Conservation (phyloP, 2,113 vertebrate genomes). For the Chloropsis cyanopogon region DNA sequence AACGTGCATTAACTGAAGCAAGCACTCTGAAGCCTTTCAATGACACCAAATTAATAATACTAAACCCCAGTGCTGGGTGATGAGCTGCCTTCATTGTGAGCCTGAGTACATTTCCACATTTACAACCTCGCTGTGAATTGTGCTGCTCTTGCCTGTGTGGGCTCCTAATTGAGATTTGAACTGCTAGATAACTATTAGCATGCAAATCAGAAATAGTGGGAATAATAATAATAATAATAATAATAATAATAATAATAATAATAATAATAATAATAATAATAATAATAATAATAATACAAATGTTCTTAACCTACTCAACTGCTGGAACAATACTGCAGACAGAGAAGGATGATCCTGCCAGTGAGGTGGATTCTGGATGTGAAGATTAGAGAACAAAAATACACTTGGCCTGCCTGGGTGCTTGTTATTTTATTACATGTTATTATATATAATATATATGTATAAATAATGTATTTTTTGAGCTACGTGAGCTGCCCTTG, state of each 20-base stretch:
- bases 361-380: not conserved
- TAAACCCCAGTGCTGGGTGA: not conserved
- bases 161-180: constrained; percentile 18
- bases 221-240: constrained; percentile 22
- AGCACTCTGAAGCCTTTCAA: not conserved
- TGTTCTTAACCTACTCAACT: constrained; percentile 4
- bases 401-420: not conserved
- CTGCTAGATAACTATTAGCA: constrained; percentile 8
- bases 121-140: not conserved
- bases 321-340: not conserved
- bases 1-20: not conserved
- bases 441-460: not conserved
- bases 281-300: constrained; percentile 15
- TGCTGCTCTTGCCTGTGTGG: not conserved
- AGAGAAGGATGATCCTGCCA: not conserved
- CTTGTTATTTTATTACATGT: not conserved
- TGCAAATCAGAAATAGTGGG: constrained; percentile 22
- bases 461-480: not conserved
- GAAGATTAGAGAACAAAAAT: not conserved
- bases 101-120: not conserved
- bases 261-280: too few species aligned
- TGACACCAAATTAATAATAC: not conserved
- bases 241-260: too few species aligned
- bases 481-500: not conserved
- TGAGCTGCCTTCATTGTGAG: constrained; percentile 4